These are phyloP conservation scores for Fundulus diaphanus DNA, from an alignment of 2,797 vertebrate genomes.

Conservation along the genomic window DNA sequence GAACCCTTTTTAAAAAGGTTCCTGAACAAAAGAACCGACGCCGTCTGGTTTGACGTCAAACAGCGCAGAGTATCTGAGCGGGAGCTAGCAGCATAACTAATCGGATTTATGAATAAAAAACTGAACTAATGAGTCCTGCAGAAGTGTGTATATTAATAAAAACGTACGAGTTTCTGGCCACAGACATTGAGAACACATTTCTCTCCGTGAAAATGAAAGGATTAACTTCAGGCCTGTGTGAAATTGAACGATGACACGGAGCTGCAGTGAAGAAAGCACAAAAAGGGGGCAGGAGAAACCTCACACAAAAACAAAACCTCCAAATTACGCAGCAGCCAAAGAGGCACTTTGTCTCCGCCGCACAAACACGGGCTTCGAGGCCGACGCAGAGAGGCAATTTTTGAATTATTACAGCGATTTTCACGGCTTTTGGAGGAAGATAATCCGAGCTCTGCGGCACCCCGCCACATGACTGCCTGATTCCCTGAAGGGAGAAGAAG, in stretches of 20 bases:
- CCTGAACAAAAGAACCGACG: too few relatives aligned
- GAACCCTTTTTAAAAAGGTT: too few relatives aligned
- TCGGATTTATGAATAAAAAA: neutral
- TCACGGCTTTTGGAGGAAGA: slow-evolving; percentile 45
- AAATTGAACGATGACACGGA: slow-evolving; percentile 46
- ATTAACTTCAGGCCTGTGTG: slow-evolving; percentile 43
- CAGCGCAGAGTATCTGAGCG: too few relatives aligned
- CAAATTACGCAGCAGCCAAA: slow-evolving; percentile 26
- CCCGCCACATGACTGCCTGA: neutral
- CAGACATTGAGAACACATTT: neutral
- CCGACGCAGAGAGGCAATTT: slow-evolving; percentile 46
- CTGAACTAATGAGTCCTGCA: neutral
- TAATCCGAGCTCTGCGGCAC: slow-evolving; percentile 54
- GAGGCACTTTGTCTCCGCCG: slow-evolving; percentile 28
- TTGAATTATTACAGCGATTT: slow-evolving; percentile 64
- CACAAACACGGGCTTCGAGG: slow-evolving; percentile 31
- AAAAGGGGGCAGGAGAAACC: slow-evolving; percentile 26
- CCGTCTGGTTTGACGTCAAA: too few relatives aligned
- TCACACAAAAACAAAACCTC: slow-evolving; percentile 28
- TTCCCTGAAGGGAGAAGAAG: slow-evolving; percentile 29
- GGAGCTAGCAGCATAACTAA: neutral
- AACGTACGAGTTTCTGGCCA: neutral
- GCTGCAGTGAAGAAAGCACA: slow-evolving; percentile 20
- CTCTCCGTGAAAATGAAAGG: slow-evolving; percentile 28
- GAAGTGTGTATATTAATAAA: neutral